These are phyloP conservation scores for Fragum sueziense DNA, from an alignment of 2,888 invertebrate genomes.

Conservation along the genomic window DNA sequence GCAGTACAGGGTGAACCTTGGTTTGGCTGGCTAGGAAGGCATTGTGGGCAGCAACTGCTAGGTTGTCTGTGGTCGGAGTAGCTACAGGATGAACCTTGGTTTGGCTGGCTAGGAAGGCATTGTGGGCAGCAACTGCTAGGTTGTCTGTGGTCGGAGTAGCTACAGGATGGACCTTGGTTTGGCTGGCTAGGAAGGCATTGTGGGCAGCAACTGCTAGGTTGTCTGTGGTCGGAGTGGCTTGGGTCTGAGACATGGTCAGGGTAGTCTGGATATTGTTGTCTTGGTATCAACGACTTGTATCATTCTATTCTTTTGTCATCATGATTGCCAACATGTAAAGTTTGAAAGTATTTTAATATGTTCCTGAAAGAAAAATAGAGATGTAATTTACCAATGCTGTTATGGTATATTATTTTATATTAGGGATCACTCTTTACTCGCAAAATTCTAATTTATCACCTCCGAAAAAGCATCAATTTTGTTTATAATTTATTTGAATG, in stretches of 20 bases:
- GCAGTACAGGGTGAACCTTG: conserved; percentile 64
- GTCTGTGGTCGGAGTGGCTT: background rate
- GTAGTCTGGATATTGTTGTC: background rate
- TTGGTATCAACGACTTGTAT: background rate
- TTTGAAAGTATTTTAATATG: background rate
- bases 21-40: conserved; percentile 54
- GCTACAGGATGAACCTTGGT: conserved; percentile 60
- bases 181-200: conserved; percentile 50
- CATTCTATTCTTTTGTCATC: background rate
- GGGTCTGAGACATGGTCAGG: conserved; percentile 2
- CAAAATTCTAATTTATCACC: too few species aligned
- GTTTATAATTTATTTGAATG: too few species aligned
- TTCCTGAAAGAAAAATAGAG: background rate
- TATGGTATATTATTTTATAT: too few species aligned
- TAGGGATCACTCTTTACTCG: too few species aligned
- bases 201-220: conserved; percentile 37
- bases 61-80: background rate
- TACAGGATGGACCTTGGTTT: conserved; percentile 62
- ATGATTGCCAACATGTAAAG: background rate
- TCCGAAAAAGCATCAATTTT: too few species aligned
- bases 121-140: conserved; percentile 38
- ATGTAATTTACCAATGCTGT: background rate
- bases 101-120: conserved; percentile 53
- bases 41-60: conserved; percentile 39
- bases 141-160: background rate